Evolutionary conservation across 2,888 invertebrate species (phyloP), one percentile per base, ranked within the genome.

Genomic region (Lasioglossum lativentre): DNA sequence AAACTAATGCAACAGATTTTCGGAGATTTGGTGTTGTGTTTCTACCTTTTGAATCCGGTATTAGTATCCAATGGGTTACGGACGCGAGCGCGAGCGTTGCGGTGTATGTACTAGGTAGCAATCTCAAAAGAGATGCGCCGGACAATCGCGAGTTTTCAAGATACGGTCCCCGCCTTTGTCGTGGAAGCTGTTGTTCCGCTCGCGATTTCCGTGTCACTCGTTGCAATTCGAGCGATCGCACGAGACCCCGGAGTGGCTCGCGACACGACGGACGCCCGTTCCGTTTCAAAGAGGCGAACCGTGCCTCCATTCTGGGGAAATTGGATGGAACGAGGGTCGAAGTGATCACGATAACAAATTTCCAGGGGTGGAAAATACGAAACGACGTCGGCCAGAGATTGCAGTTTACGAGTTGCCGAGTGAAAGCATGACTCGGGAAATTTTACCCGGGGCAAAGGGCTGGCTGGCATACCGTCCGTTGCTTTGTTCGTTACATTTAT

Each of bases 331-430:
- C 86, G 78, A 75, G 86, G 81, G 66, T 86, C 71, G 83, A 77
- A 86, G 86, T 81, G 81, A 87, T 87, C 86, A 59, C 80, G 86
- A 86, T 86, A 87, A 87, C 87, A 83, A 87, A 87, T 87, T 87
- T 86, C 78, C 78, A 12, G 23, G 78, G 66, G 73, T 75, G 56
- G 42, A 63, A 86, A 87, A 86, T 86, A 82, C 86, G 86, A 80
- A 85, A 85, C 86, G 86, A 86, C 82, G 59, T 71, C 63, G 59
- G 71, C 40, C 75, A 86, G 78, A 78, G 86, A 86, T 75, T 83
- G 80, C 79, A 86, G 86, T 87, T 86, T 87, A 87, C 79, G 86
- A 75, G 79, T 82, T 42, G 81, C 59, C n/a, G 78, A 75, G 72
- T 70, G 71, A 56, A 78, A 78, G 10, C 71, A 56, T 70, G 80